These are phyloP conservation scores for Pachymerium ferrugineum DNA, from an alignment of 2,888 invertebrate species.

Conservation along the genomic window DNA sequence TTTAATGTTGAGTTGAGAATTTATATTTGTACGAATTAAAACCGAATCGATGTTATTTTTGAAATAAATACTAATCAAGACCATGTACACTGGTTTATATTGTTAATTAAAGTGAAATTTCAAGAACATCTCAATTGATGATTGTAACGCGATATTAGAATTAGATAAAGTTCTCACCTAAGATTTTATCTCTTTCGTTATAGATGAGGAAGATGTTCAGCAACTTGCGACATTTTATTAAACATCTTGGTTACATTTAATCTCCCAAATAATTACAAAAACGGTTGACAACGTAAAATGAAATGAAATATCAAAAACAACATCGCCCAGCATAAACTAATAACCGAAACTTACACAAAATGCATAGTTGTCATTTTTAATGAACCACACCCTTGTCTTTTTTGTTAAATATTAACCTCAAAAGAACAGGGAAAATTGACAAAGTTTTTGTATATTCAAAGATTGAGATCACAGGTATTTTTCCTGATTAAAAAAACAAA, in stretches of 20 bases:
- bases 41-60: no score
- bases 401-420: no score
- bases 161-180: no score
- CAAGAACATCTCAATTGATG: background rate
- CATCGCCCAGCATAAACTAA: background rate
- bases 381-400: no score
- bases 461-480: background rate
- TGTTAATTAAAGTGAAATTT: no score
- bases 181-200: no score
- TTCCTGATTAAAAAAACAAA: background rate
- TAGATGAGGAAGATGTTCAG: background rate
- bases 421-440: background rate
- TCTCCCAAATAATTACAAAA: background rate
- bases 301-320: background rate
- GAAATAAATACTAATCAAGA: no score
- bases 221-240: background rate
- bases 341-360: constrained; percentile 2
- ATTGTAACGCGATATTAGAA: no score
- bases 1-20: no score
- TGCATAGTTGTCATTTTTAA: background rate
- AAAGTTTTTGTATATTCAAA: background rate
- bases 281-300: background rate
- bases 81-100: no score
- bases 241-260: background rate
- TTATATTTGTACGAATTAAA: no score